Conservation (phyloP, 2,113 vertebrate species). For the Xiphorhynchus elegans region DNA sequence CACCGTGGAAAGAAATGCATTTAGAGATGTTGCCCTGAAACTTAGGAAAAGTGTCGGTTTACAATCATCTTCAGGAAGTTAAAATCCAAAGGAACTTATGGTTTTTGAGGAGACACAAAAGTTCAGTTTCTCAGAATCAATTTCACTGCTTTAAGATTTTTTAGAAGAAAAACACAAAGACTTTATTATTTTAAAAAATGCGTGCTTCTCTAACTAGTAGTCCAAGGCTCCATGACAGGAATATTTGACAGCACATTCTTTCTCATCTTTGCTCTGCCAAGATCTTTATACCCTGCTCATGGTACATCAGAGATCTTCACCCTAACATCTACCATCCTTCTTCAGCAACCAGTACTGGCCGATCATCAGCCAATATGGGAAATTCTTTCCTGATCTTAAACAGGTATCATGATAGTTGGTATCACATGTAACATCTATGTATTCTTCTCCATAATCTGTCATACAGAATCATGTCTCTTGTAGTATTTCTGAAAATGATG, state of each 20-base stretch:
- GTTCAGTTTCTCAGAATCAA: background rate
- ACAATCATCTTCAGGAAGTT: background rate
- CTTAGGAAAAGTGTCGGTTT: background rate
- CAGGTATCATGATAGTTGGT: background rate
- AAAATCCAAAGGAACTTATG: background rate
- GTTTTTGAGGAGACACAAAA: background rate
- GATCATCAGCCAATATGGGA: background rate
- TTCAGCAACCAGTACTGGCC: background rate
- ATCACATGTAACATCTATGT: accelerated
- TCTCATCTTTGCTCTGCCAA: background rate
- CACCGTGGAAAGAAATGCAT: background rate
- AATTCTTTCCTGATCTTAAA: background rate
- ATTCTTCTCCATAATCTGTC: background rate
- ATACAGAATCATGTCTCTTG: background rate
- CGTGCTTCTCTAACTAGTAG: background rate
- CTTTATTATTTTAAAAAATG: background rate
- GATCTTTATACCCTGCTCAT: background rate
- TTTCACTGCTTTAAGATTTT: background rate
- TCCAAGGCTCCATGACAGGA: background rate
- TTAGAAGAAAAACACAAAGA: background rate
- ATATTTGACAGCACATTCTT: background rate
- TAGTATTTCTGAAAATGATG: background rate
- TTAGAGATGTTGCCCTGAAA: background rate
- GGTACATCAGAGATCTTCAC: background rate
- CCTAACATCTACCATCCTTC: background rate